phyloP scores from a whole-genome alignment of 2,113 vertebrate species.

The Quiscalus mexicanus region DNA sequence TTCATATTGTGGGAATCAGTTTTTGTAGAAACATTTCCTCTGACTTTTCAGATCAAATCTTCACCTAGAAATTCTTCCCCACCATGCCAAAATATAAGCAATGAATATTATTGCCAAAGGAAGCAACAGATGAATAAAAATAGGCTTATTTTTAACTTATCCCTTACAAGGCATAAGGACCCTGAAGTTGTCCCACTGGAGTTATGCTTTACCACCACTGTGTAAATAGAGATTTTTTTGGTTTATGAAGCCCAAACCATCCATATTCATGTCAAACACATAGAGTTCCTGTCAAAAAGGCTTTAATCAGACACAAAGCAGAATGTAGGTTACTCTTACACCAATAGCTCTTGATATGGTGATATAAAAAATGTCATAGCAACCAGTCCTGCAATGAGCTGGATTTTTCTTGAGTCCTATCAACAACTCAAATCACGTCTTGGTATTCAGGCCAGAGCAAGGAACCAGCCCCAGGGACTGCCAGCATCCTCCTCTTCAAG shows the following conservation, averaged over 20 bases:
- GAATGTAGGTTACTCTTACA: conserved; percentile 4
- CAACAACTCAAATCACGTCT: background rate
- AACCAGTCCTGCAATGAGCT: background rate
- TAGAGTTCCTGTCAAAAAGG: conserved; percentile 4
- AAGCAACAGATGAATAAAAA: background rate
- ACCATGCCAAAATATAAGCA: background rate
- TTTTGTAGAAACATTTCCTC: background rate
- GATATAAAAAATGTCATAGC: conserved; percentile 32
- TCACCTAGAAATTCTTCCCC: background rate
- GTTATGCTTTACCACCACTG: background rate
- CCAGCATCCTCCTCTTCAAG: background rate
- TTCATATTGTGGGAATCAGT: background rate
- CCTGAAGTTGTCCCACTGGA: background rate
- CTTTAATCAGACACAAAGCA: conserved; percentile 2
- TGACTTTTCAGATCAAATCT: background rate
- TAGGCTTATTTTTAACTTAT: conserved; percentile 14
- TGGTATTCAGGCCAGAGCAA: background rate
- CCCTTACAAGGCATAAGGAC: background rate
- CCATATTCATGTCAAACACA: conserved; percentile 29
- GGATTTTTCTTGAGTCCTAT: background rate
- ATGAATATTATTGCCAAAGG: background rate
- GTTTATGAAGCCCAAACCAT: background rate
- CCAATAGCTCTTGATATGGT: background rate
- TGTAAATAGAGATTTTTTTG: background rate
- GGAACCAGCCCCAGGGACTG: background rate